Evolutionary conservation across 92 coral and sea anemone species (phyloP), one percentile per base, ranked within the genome.

Genomic region (Desmophyllum pertusum): DNA sequence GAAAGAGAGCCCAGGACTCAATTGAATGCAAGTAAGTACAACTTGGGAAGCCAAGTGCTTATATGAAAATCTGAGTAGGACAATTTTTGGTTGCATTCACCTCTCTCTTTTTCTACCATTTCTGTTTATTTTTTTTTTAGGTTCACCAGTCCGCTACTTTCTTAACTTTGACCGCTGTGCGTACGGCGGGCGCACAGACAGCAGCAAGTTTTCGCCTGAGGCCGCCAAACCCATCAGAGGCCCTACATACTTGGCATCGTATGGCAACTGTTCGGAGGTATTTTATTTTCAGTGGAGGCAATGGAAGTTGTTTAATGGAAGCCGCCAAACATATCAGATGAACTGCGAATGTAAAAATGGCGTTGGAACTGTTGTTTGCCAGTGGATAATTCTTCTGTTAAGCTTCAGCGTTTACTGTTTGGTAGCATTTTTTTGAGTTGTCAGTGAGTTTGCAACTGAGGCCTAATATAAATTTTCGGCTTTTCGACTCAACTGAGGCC

Each of bases 151-250:
- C 51, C n/a, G n/a, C n/a, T 91, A 71, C 85, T 91, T 74, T 72
- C 83, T 92, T 40, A 92, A 92, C 67, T 36, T 84, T 27, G 95
- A 92, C 71, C 95, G 95, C 62, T 92, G 95, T 84, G 95, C 95
- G 31, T 90, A 84, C 64, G 94, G 89, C 33, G 88, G 90, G 36
- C 78, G 81, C 38, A 74, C 80, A 15, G 93, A 87, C 77, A 90
- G 88, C 30, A 80, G 66, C n/a, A 81, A 9, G 70, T 70, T 23
- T 41, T 38, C 66, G 0, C 52, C 46, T 50, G 85, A 71, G 50
- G 55, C 27, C 55, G 51, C 51, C 10, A 81, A 30, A 33, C 21
- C 67, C 0, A 70, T 81, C 30, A 27, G 78, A 29, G 78, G 85
- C 17, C 85, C 85, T 10, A 40, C 67, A 43, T 69, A 29, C 42